phyloP scores from a whole-genome alignment of 2,888 invertebrate genomes.

The Elysia crispata region DNA sequence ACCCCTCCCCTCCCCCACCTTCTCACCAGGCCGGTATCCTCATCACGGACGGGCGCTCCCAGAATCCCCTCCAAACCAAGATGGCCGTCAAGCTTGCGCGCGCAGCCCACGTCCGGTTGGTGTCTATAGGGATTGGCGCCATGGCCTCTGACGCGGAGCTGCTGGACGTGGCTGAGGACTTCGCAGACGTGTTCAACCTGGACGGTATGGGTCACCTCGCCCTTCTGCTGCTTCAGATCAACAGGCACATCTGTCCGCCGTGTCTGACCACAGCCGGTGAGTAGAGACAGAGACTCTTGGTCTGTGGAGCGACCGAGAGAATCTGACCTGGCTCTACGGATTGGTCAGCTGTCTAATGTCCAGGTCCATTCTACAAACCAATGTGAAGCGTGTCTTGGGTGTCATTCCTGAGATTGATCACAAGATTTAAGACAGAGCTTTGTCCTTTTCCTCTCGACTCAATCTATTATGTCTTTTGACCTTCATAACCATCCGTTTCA shows the following conservation, averaged over 20 bases:
- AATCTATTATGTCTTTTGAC: too few species aligned
- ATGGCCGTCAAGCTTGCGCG: background rate
- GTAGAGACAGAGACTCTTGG: too few species aligned
- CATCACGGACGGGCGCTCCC: constrained; percentile 3
- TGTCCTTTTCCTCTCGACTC: too few species aligned
- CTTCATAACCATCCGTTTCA: too few species aligned
- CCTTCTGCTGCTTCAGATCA: constrained; percentile 7
- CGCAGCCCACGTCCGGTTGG: background rate
- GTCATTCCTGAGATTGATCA: too few species aligned
- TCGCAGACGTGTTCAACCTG: background rate
- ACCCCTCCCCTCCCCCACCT: background rate
- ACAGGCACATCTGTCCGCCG: constrained; percentile 5
- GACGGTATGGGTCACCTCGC: constrained; percentile 3
- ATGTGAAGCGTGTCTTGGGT: too few species aligned
- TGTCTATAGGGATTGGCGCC: constrained; percentile 7
- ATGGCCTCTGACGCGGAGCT: background rate
- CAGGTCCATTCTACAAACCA: too few species aligned
- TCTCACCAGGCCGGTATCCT: constrained; percentile 13
- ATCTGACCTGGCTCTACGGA: too few species aligned
- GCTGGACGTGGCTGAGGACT: background rate
- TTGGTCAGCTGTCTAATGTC: too few species aligned
- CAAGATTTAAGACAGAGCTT: too few species aligned
- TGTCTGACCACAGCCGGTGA: too few species aligned
- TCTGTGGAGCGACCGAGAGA: too few species aligned
- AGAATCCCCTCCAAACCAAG: background rate